These are phyloP conservation scores for Corydoras sp. DNA, from an alignment of 2,113 vertebrate genomes.

Conservation along the genomic window DNA sequence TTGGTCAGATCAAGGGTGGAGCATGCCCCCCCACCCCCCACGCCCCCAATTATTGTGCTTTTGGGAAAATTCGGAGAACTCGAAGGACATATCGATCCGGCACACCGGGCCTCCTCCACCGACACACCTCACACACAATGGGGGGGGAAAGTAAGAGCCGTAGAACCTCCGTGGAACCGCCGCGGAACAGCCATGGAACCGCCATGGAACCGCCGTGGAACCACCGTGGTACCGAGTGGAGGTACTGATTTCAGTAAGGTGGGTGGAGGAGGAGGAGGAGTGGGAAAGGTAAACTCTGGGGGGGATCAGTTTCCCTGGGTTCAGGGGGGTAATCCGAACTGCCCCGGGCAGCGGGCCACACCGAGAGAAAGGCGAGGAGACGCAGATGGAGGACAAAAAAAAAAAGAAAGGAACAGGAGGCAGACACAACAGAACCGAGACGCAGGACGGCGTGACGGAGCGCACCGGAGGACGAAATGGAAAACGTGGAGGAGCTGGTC, in stretches of 20 bases:
- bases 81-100: too few relatives aligned
- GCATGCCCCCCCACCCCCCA: too few relatives aligned
- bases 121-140: background rate
- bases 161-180: too few relatives aligned
- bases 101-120: background rate
- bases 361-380: background rate
- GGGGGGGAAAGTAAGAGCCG: constrained; percentile 1
- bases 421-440: background rate
- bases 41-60: too few relatives aligned
- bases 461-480: background rate
- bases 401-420: background rate
- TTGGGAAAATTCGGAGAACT: too few relatives aligned
- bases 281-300: constrained; percentile 28
- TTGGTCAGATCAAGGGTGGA: too few relatives aligned
- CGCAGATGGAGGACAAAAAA: constrained; percentile 25
- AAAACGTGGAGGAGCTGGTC: background rate
- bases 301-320: constrained; percentile 15
- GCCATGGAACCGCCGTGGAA: too few relatives aligned
- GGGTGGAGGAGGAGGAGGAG: constrained; percentile 40
- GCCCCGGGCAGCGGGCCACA: constrained; percentile 19
- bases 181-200: background rate
- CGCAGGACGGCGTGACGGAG: background rate
- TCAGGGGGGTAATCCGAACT: background rate
- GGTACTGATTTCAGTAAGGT: too few relatives aligned
- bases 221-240: too few relatives aligned